phyloP scores from a whole-genome alignment of 2,113 vertebrate genomes.

The Alligator sinensis region DNA sequence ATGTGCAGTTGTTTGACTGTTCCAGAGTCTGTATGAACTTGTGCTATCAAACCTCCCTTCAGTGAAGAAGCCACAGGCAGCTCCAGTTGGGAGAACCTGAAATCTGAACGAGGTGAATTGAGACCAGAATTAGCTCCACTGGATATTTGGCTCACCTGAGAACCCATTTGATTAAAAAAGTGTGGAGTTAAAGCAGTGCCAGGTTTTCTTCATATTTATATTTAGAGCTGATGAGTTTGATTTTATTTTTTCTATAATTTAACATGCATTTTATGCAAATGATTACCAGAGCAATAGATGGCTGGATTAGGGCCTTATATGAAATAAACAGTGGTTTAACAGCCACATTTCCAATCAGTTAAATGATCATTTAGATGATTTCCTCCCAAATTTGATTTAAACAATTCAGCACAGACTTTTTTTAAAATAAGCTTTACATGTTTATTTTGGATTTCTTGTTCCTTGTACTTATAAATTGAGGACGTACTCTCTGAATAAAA shows the following conservation, averaged over 20 bases:
- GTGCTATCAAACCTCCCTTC: background rate
- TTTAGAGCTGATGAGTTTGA: background rate
- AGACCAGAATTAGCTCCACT: background rate
- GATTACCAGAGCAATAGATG: background rate
- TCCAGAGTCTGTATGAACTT: background rate
- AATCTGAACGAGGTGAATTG: background rate
- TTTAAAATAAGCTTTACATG: background rate
- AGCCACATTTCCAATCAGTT: background rate
- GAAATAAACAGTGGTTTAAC: background rate
- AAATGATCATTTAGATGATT: background rate
- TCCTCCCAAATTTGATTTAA: background rate
- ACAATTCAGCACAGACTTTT: background rate
- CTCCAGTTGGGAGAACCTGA: background rate
- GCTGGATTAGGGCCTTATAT: background rate
- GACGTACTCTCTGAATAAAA: background rate
- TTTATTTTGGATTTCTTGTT: background rate
- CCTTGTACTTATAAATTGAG: background rate
- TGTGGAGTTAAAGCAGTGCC: background rate
- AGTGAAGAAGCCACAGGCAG: background rate
- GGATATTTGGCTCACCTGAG: background rate
- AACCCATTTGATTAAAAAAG: background rate
- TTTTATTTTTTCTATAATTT: background rate
- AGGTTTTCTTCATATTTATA: background rate
- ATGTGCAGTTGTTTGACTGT: background rate
- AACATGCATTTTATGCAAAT: background rate